A percentile compares a stretch with the other conserved stretches of the same genome.
These are phyloP conservation scores for Stichodactyla helianthus DNA, from an alignment of 64 coral and sea anemone genomes.

Conservation along the genomic window DNA sequence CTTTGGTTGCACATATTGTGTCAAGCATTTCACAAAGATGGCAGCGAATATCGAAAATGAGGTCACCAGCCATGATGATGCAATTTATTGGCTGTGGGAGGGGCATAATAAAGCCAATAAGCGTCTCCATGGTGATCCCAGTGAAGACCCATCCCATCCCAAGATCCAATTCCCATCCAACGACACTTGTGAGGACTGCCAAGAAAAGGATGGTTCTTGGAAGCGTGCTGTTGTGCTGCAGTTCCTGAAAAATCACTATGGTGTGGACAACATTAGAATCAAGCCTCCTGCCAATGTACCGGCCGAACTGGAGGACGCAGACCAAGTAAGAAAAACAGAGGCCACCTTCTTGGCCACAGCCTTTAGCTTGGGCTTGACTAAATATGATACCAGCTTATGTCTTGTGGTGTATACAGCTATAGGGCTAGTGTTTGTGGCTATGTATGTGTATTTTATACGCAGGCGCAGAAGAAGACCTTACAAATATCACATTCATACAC, in stretches of 20 bases:
- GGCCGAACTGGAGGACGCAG: slow-evolving; percentile 67
- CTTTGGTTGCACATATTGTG: slow-evolving; percentile 76
- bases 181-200: slow-evolving; percentile 69
- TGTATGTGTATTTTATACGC: slow-evolving; percentile 93
- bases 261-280: slow-evolving; percentile 82
- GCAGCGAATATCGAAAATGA: slow-evolving; percentile 59
- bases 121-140: slow-evolving; percentile 60
- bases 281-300: slow-evolving; percentile 20
- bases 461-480: slow-evolving; percentile 43
- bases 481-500: slow-evolving; percentile 80
- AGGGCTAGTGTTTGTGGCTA: slow-evolving; percentile 57
- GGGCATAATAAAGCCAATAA: slow-evolving; percentile 85
- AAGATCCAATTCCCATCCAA: slow-evolving; percentile 83
- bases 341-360: slow-evolving; percentile 41
- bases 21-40: slow-evolving; percentile 75
- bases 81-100: slow-evolving; percentile 88
- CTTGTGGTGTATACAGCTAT: slow-evolving; percentile 77
- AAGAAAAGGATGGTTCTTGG: slow-evolving; percentile 43
- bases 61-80: slow-evolving; percentile 65
- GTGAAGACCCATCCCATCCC: slow-evolving; percentile 68
- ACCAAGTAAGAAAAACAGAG: slow-evolving; percentile 72
- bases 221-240: slow-evolving; percentile 72
- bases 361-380: slow-evolving; percentile 60
- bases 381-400: slow-evolving; percentile 88
- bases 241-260: slow-evolving; percentile 88